These are phyloP conservation scores for Heliconius ethilla DNA, from an alignment of 2,888 invertebrate genomes.

Conservation along the genomic window DNA sequence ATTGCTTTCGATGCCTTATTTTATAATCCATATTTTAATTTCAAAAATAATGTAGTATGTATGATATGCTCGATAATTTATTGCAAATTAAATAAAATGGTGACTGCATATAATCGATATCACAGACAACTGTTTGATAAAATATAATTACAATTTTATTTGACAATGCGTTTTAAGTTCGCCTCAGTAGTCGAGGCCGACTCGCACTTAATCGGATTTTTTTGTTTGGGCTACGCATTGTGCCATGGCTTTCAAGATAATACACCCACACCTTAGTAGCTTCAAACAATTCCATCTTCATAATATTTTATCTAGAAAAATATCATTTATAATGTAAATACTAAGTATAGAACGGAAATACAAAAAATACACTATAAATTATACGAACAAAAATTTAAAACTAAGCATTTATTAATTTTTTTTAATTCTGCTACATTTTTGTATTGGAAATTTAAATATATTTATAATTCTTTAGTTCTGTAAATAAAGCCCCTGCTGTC, in stretches of 20 bases:
- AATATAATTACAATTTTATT: too few species aligned
- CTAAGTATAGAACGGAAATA: not conserved
- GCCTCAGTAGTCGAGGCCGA: too few species aligned
- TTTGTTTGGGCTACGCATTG: too few species aligned
- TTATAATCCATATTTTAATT: not conserved
- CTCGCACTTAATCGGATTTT: too few species aligned
- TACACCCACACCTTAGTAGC: not conserved
- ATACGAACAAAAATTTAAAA: not conserved
- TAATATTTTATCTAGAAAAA: not conserved
- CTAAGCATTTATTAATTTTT: not conserved
- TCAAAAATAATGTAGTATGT: not conserved
- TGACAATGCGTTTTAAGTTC: too few species aligned
- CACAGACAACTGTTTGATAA: too few species aligned
- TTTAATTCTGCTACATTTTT: not conserved
- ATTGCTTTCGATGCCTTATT: slow-evolving; percentile 44
- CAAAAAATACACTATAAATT: not conserved
- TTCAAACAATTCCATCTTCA: slow-evolving; percentile 6
- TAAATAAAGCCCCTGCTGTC: not conserved
- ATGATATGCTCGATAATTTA: slow-evolving; percentile 14
- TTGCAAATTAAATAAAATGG: not conserved
- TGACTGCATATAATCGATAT: not conserved
- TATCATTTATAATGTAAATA: not conserved
- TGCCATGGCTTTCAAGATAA: not conserved
- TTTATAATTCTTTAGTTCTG: too few species aligned
- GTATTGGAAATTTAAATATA: too few species aligned